Percentiles rank a stretch among this genome's conserved stretches.
Evolutionary conservation across 2,113 vertebrate genomes (phyloP).

Genomic region (Rhadina sibilatrix): DNA sequence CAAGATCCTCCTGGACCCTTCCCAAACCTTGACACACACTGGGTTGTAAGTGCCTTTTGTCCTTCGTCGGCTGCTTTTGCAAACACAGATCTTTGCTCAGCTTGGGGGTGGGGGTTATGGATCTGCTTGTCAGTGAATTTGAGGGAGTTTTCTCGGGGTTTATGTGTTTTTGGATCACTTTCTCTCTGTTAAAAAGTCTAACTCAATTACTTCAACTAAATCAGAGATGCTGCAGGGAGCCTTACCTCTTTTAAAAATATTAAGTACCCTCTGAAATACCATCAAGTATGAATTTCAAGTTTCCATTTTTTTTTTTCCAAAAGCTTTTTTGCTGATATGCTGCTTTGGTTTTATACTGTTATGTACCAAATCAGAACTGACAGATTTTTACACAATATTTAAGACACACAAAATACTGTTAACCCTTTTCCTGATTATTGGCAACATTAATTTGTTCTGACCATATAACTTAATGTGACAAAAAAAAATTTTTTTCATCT

Average conservation of each 20-base stretch:
- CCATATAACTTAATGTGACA: background rate
- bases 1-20: slow-evolving; percentile 18
- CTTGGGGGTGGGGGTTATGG: background rate
- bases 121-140: background rate
- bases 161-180: background rate
- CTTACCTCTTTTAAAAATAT: background rate
- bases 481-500: background rate
- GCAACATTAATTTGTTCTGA: background rate
- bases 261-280: background rate
- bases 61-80: background rate
- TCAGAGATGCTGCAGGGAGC: background rate
- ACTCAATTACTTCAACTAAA: background rate
- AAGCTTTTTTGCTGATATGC: background rate
- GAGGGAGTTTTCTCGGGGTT: background rate
- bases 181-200: background rate
- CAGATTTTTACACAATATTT: background rate
- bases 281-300: background rate
- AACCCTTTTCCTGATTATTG: background rate
- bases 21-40: slow-evolving; percentile 15
- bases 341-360: background rate
- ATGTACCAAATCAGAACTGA: rapidly evolving
- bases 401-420: background rate
- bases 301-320: background rate
- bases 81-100: slow-evolving; percentile 36
- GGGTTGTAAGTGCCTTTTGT: slow-evolving; percentile 9